Evolutionary conservation across 2,888 invertebrate species (phyloP).

Genomic region (Perithous albicinctus): DNA sequence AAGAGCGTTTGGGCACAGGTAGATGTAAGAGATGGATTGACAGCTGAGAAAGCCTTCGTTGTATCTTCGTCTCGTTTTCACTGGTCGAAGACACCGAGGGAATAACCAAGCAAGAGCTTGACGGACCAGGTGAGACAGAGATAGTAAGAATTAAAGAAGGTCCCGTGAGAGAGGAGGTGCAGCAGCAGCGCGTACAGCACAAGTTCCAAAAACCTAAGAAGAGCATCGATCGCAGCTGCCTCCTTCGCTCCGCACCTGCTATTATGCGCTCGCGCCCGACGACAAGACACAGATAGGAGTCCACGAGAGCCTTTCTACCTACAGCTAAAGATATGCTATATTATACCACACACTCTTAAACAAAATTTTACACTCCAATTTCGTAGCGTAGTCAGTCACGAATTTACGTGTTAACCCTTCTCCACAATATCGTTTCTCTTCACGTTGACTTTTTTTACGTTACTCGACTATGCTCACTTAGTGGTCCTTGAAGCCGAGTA

Average conservation of each 20-base stretch:
- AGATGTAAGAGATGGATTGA: constrained; percentile 62
- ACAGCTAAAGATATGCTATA: constrained; percentile 63
- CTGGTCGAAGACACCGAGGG: constrained; percentile 20
- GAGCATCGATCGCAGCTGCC: constrained; percentile 83
- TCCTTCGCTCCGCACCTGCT: constrained; percentile 83
- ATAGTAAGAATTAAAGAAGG: constrained; percentile 58
- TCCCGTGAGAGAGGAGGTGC: constrained; percentile 67
- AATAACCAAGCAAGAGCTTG: constrained; percentile 33
- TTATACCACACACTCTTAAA: neutral
- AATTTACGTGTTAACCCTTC: constrained; percentile 14
- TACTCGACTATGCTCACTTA: constrained; percentile 3
- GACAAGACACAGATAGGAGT: constrained; percentile 70
- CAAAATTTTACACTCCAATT: constrained; percentile 21
- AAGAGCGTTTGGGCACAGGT: constrained; percentile 10
- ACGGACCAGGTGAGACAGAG: constrained; percentile 26
- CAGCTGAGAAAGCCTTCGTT: constrained; percentile 55
- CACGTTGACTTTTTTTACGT: neutral
- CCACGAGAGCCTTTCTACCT: constrained; percentile 77
- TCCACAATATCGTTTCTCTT: neutral
- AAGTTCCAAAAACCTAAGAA: constrained; percentile 81
- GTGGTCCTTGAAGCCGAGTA: constrained; percentile 1
- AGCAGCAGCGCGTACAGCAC: constrained; percentile 70
- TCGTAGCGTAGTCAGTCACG: constrained; percentile 1
- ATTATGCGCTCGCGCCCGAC: constrained; percentile 80
- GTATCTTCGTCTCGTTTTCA: constrained; percentile 20